Conservation (phyloP, 2,888 invertebrate species). For the Lysandra bellargus region DNA sequence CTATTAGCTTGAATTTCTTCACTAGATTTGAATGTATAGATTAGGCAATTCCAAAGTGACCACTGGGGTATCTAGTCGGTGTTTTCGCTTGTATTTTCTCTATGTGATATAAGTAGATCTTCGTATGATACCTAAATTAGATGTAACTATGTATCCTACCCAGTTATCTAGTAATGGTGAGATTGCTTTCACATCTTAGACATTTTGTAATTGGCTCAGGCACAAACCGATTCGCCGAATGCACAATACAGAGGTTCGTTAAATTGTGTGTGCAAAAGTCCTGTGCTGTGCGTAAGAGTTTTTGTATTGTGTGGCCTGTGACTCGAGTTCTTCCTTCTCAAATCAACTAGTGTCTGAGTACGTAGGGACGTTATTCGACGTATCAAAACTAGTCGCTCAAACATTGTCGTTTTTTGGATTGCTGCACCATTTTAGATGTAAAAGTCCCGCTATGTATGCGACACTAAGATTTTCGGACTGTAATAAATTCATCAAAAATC, state of each 20-base stretch:
- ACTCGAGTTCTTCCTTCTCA: neutral
- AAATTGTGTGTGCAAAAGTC: conserved; percentile 20
- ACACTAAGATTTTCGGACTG: conserved; percentile 31
- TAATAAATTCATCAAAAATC: conserved; percentile 32
- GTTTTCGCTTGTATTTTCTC: conserved; percentile 27
- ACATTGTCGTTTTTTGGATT: conserved; percentile 32
- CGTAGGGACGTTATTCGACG: conserved; percentile 23
- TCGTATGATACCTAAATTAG: conserved; percentile 4
- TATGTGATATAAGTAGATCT: conserved; percentile 23
- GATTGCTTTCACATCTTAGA: conserved; percentile 7
- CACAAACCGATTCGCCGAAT: neutral
- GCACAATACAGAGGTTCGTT: conserved; percentile 21
- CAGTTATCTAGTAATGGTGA: conserved; percentile 10
- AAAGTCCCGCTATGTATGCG: conserved; percentile 27
- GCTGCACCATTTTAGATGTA: conserved; percentile 33
- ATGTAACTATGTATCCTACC: too few relatives aligned
- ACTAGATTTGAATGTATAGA: conserved; percentile 22
- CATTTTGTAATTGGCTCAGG: neutral
- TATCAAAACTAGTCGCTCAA: conserved; percentile 24
- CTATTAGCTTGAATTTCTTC: conserved; percentile 2
- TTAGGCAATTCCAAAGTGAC: conserved; percentile 4
- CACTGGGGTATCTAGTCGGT: conserved; percentile 5
- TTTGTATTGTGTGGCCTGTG: neutral
- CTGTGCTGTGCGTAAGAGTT: neutral
- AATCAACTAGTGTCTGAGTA: neutral